phyloP scores from a whole-genome alignment of 2,888 invertebrate species.

The Platycheirus rosarum region DNA sequence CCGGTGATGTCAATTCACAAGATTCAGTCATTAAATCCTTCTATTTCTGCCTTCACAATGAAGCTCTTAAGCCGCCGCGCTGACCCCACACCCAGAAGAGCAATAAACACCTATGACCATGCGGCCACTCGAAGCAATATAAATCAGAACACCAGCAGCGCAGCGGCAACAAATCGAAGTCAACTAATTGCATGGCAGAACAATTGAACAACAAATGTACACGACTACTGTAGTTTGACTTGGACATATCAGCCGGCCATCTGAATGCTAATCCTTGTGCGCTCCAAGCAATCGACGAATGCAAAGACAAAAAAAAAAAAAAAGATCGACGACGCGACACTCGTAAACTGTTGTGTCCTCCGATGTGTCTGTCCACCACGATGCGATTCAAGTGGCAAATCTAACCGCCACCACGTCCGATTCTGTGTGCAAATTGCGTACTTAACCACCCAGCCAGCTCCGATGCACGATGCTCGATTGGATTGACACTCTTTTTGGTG shows the following conservation, averaged over 20 bases:
- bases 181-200: conserved; percentile 74
- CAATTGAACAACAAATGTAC: conserved; percentile 72
- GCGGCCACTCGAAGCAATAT: conserved; percentile 1
- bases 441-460: conserved; percentile 67
- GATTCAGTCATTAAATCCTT: conserved; percentile 48
- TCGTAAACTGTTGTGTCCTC: conserved; percentile 74
- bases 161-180: conserved; percentile 63
- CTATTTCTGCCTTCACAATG: conserved; percentile 1
- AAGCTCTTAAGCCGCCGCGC: conserved; percentile 14
- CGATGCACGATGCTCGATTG: conserved; percentile 73
- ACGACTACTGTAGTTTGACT: conserved; percentile 59
- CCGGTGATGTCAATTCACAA: neutral
- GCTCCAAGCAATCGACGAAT: conserved; percentile 1
- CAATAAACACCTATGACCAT: conserved; percentile 22
- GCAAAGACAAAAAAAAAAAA: neutral
- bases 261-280: conserved; percentile 72
- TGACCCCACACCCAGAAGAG: conserved; percentile 21
- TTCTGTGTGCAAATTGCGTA: conserved; percentile 73
- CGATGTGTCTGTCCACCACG: conserved; percentile 66
- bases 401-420: conserved; percentile 65
- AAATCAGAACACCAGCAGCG: conserved; percentile 24
- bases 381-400: conserved; percentile 66
- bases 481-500: conserved; percentile 74
- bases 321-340: conserved; percentile 69
- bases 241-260: conserved; percentile 69